Base-by-base conservation (phyloP, 2,888 invertebrate genomes). In the Tolmerus cingulatus region DNA sequence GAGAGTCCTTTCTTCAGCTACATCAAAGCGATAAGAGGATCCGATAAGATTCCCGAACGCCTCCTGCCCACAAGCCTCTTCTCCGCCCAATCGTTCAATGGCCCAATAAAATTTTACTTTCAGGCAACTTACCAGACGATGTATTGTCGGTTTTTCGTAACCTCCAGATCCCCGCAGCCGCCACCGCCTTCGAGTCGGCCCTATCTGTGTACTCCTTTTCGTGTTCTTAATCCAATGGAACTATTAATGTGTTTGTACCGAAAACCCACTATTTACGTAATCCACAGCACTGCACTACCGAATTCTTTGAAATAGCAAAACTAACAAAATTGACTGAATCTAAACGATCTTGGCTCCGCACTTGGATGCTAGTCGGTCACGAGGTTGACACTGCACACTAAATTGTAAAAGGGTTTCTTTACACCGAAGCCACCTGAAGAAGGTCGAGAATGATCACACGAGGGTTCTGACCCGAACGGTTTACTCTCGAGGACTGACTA, bases 121-220 rank as follows among this genome's bases (percentile, higher is more conserved):
- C 74, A 84, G 23, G 40, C 74, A 84, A 84, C 84, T 84, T 84
- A 84, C 84, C 84, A 84, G 84, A 84, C 84, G 40, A 74, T 40
- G n/a, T 74, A 7, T 40, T 74, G 84, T 84, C 84, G 84, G 57
- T 66, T 66, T 84, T 84, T 66, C 30, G 7, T 84, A 66, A 23
- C 46, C 27, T 5, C 46, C 46, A 46, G 43, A 46, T 14, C 30
- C 46, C 66, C 66, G 8, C 66, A 9, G 66, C 12, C 43, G 30
- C n/a, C n/a, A n/a, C 23, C 46, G 84, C 34, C 76, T 66, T 66
- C 66, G 16, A 74, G 19, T 66, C n/a, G 37, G 37, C 9, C 43
- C 14, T 84, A 66, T 84, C 40, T 40, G 34, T 84, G 66, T 84
- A 84, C 84, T 84, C 84, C 84, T 84, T 84, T 84, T 40, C 40